Percentiles rank a stretch among this genome's conserved stretches.
Evolutionary conservation across 2,797 vertebrate genomes (phyloP).

Genomic region (Uromys caudimaculatus): DNA sequence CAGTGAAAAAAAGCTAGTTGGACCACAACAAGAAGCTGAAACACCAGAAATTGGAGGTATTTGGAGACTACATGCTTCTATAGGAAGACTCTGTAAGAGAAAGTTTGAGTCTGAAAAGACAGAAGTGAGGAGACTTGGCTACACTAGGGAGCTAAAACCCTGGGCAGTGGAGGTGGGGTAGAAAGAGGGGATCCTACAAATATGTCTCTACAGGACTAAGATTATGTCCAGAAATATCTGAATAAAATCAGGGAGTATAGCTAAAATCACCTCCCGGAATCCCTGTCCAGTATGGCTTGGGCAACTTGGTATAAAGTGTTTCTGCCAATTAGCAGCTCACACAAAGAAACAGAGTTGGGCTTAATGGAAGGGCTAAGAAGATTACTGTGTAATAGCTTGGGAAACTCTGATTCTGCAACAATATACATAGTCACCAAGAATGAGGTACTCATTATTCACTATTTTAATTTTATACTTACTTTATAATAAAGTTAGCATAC

Average conservation of each 20-base stretch:
- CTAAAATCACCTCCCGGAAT: neutral
- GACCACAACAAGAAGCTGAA: neutral
- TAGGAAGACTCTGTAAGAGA: neutral
- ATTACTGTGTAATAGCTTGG: neutral
- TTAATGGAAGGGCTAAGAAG: neutral
- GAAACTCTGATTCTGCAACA: neutral
- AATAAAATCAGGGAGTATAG: neutral
- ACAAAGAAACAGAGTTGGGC: neutral
- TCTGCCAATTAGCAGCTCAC: neutral
- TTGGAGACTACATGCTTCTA: neutral
- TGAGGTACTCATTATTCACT: neutral
- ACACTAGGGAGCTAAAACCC: neutral
- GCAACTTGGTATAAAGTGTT: neutral
- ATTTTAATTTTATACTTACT: neutral
- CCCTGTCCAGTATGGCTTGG: neutral
- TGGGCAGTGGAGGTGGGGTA: rapidly evolving
- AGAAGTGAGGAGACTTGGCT: neutral
- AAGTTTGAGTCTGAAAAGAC: neutral
- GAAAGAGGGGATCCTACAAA: neutral
- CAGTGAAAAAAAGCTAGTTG: neutral
- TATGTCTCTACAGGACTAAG: neutral
- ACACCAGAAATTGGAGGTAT: neutral
- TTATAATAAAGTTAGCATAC: neutral
- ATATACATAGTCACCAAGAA: neutral
- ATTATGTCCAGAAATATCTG: neutral